A percentile compares a stretch with the other conserved stretches of the same genome.
phyloP scores from a whole-genome alignment of 2,888 invertebrate species.

The Linyphia triangularis region DNA sequence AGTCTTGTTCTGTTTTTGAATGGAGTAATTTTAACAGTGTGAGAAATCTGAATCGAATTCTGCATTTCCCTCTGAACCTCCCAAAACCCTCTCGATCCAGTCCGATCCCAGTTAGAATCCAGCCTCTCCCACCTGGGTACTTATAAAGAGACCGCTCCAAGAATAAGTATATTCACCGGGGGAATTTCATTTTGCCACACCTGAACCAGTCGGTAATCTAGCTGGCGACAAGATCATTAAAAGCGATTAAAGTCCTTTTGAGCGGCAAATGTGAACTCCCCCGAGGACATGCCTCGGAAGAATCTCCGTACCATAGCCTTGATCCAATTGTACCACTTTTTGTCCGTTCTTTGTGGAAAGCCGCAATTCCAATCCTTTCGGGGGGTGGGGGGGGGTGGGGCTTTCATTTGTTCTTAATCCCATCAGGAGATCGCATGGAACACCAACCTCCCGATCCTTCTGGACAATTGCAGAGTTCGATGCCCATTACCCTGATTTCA shows the following conservation, averaged over 20 bases:
- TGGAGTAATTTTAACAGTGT: too few relatives aligned
- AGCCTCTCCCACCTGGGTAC: background rate
- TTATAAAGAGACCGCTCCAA: background rate
- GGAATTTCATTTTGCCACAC: constrained; percentile 71
- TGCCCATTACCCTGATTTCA: constrained; percentile 64
- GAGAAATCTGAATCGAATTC: too few relatives aligned
- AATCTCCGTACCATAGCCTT: constrained; percentile 1
- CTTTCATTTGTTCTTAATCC: constrained; percentile 65
- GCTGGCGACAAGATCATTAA: constrained; percentile 70
- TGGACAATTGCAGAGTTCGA: constrained; percentile 42
- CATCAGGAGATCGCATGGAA: constrained; percentile 49
- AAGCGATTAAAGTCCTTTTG: constrained; percentile 68
- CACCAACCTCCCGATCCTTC: constrained; percentile 44
- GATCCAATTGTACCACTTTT: constrained; percentile 65
- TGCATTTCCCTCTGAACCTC: too few relatives aligned
- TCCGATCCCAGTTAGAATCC: background rate
- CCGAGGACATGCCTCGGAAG: constrained; percentile 14
- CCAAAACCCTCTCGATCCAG: too few relatives aligned
- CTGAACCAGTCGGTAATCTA: constrained; percentile 68
- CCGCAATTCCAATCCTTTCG: constrained; percentile 67
- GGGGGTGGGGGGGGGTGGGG: too few relatives aligned
- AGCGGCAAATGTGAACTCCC: constrained; percentile 47
- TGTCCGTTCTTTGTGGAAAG: constrained; percentile 25
- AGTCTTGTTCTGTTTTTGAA: too few relatives aligned
- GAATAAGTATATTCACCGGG: constrained; percentile 40